Conservation (phyloP, 2,797 vertebrate species). For the Calcarius lapponicus region DNA sequence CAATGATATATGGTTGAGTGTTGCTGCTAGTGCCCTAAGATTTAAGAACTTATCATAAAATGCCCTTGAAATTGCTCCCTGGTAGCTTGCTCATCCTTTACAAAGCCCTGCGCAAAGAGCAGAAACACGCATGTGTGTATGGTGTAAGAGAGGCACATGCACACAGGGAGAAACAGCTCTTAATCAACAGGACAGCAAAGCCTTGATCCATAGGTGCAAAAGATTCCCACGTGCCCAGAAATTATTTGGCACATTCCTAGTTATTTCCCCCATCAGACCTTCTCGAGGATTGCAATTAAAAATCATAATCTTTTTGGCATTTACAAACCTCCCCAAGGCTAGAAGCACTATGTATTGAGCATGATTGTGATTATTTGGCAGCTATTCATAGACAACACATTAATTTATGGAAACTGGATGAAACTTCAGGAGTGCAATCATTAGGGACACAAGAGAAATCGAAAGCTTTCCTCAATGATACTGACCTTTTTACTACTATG, state of each 20-base stretch:
- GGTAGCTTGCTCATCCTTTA: conserved; percentile 47
- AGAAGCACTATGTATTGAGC: conserved; percentile 49
- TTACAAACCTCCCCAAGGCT: conserved; percentile 65
- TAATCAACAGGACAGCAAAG: conserved; percentile 59
- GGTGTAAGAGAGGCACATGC: not conserved
- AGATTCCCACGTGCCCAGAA: conserved; percentile 49
- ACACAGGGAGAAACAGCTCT: conserved; percentile 22
- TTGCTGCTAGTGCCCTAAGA: conserved; percentile 27
- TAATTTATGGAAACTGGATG: conserved; percentile 73
- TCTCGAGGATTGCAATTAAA: conserved; percentile 73
- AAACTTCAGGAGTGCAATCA: conserved; percentile 49
- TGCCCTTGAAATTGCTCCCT: conserved; percentile 56
- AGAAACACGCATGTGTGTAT: not conserved
- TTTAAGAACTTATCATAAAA: conserved; percentile 66
- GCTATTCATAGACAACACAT: conserved; percentile 63
- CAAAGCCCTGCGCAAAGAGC: not conserved
- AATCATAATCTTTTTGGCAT: conserved; percentile 74
- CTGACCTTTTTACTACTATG: not conserved
- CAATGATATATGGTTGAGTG: conserved; percentile 11
- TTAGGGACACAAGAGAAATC: conserved; percentile 17
- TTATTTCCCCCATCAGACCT: conserved; percentile 60
- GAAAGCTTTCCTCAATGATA: conserved; percentile 24
- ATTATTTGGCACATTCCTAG: conserved; percentile 57
- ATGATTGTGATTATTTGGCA: conserved; percentile 72
- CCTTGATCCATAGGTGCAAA: conserved; percentile 54